These are phyloP conservation scores for Merluccius polli DNA, from an alignment of 2,797 vertebrate genomes.

Conservation along the genomic window DNA sequence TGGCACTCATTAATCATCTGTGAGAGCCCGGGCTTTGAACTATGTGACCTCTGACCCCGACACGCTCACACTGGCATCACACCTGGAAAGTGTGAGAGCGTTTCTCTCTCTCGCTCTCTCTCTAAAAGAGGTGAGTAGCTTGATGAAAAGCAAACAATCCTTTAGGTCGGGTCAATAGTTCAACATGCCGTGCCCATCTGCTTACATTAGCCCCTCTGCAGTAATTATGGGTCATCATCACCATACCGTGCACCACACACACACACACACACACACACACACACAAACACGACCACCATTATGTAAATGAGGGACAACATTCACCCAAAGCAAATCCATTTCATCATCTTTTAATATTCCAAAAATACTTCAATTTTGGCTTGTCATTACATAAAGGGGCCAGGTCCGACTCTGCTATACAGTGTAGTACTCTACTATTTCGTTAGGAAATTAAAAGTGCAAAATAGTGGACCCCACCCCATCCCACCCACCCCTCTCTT, in stretches of 20 bases:
- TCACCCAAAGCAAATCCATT: slow-evolving; percentile 16
- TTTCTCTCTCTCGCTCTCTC: neutral
- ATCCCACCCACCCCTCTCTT: slow-evolving; percentile 38
- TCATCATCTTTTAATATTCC: slow-evolving; percentile 61
- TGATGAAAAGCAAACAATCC: slow-evolving; percentile 6
- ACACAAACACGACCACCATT: neutral
- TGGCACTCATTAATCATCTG: neutral
- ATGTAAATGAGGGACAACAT: neutral
- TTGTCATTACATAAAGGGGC: slow-evolving; percentile 54
- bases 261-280: neutral
- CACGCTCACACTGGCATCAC: neutral
- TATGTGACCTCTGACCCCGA: neutral
- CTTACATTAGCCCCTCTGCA: neutral
- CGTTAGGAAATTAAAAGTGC: slow-evolving; percentile 59
- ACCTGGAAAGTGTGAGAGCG: slow-evolving; percentile 4
- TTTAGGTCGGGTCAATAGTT: slow-evolving; percentile 14
- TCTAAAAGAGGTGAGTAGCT: neutral
- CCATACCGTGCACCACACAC: neutral
- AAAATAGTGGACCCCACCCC: slow-evolving; percentile 47
- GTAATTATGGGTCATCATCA: slow-evolving; percentile 1
- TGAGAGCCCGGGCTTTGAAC: neutral
- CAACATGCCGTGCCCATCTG: slow-evolving; percentile 8
- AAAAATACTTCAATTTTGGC: slow-evolving; percentile 74
- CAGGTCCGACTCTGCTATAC: slow-evolving; percentile 46
- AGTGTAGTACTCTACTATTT: slow-evolving; percentile 57